phyloP scores from a whole-genome alignment of 1,140 invertebrate genomes.

The Gryon sp. region DNA sequence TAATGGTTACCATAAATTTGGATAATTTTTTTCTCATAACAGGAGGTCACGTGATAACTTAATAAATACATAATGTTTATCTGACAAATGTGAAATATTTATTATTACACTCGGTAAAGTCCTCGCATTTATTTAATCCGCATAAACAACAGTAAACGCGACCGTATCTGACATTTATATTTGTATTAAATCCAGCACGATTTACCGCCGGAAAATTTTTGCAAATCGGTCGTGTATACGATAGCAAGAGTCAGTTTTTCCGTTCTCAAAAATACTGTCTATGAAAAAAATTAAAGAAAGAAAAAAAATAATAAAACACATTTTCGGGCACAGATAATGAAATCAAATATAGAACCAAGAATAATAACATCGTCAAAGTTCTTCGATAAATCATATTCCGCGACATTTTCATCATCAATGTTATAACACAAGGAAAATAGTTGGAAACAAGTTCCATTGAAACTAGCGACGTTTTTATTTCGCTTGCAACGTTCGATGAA shows the following conservation, averaged over 20 bases:
- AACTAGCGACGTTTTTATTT: conserved; percentile 12
- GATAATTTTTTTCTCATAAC: neutral
- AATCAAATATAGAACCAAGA: conserved; percentile 12
- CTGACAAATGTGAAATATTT: conserved; percentile 9
- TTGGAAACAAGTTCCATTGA: conserved; percentile 29
- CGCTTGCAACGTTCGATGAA: neutral
- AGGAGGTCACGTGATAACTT: conserved; percentile 1
- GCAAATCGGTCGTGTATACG: neutral
- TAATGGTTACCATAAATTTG: too few species aligned
- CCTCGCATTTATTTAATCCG: conserved; percentile 3
- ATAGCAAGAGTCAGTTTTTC: neutral
- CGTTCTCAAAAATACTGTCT: neutral
- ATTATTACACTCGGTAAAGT: conserved; percentile 6
- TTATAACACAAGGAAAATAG: conserved; percentile 27
- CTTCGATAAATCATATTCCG: conserved; percentile 29
- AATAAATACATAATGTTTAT: conserved; percentile 23
- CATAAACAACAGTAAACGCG: neutral
- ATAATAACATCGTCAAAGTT: conserved; percentile 36
- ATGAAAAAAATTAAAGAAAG: neutral
- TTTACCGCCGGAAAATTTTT: conserved; percentile 9
- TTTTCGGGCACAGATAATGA: conserved; percentile 9
- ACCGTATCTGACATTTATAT: conserved; percentile 12
- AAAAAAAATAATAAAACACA: neutral
- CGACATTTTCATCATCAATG: conserved; percentile 28
- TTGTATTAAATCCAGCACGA: conserved; percentile 9